Evolutionary conservation across 2,797 vertebrate genomes (phyloP).

Genomic region (Coluber constrictor): DNA sequence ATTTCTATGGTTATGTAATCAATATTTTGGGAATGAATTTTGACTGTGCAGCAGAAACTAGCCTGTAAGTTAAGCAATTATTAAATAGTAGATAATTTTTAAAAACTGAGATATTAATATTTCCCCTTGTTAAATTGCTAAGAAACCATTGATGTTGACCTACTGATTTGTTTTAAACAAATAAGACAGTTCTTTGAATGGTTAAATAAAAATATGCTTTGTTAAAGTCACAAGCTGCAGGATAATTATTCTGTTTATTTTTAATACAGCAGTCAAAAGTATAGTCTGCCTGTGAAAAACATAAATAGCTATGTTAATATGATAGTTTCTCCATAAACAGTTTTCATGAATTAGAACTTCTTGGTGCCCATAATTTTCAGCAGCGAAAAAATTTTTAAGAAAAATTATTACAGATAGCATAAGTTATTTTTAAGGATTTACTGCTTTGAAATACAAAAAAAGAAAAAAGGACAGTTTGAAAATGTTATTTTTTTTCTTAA

Average conservation of each 20-base stretch:
- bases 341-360: slow-evolving; percentile 20
- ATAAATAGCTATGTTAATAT: slow-evolving; percentile 10
- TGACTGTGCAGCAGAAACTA: neutral
- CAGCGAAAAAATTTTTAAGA: neutral
- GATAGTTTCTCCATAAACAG: slow-evolving; percentile 2
- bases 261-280: neutral
- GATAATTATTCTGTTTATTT: neutral
- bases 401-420: neutral
- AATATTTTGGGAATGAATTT: too few relatives aligned
- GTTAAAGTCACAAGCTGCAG: neutral
- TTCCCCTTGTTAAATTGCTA: neutral
- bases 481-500: neutral
- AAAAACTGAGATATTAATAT: neutral
- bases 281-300: slow-evolving; percentile 2
- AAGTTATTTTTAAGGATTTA: neutral
- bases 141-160: neutral
- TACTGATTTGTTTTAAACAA: slow-evolving; percentile 8
- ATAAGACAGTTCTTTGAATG: slow-evolving; percentile 9
- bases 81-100: neutral
- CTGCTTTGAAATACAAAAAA: neutral
- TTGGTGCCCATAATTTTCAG: neutral
- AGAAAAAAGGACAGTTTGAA: neutral
- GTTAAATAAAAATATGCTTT: neutral
- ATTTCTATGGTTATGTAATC: too few relatives aligned
- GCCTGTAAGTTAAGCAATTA: neutral